A percentile compares a stretch with the other conserved stretches of the same genome.
Conservation (phyloP, 2,888 invertebrate species). For the Branchellion lobata region DNA sequence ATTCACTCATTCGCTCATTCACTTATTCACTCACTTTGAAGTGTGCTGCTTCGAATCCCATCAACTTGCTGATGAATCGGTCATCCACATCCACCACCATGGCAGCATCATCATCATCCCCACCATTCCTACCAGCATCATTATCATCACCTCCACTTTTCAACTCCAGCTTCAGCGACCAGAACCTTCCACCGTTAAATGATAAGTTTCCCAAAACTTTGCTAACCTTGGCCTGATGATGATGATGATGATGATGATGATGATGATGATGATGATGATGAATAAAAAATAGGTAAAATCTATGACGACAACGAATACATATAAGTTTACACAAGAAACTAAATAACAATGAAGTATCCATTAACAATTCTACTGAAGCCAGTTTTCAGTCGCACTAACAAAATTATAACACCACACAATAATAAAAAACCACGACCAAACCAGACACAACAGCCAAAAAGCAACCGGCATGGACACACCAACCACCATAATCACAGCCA, state of each 20-base stretch:
- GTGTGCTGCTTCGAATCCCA: slow-evolving; percentile 48
- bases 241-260: neutral
- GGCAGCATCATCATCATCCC: slow-evolving; percentile 59
- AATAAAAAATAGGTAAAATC: neutral
- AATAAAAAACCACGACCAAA: too few relatives aligned
- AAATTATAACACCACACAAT: too few relatives aligned
- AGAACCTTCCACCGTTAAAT: slow-evolving; percentile 55
- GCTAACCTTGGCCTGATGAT: neutral
- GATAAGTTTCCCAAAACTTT: neutral
- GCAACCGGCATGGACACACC: neutral
- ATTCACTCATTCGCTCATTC: too few relatives aligned
- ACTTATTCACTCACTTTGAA: too few relatives aligned
- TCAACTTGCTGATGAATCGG: slow-evolving; percentile 37
- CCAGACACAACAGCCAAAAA: neutral
- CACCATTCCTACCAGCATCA: slow-evolving; percentile 1
- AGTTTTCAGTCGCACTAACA: too few relatives aligned
- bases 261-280: neutral
- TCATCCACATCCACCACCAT: slow-evolving; percentile 1
- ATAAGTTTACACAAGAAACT: too few relatives aligned
- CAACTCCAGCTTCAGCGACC: slow-evolving; percentile 63
- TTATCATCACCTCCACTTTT: slow-evolving; percentile 48
- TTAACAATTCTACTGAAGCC: too few relatives aligned
- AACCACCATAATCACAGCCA: too few relatives aligned
- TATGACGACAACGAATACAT: too few relatives aligned
- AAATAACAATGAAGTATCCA: too few relatives aligned